Evolutionary conservation across 2,113 vertebrate genomes (phyloP).

Genomic region (Verasper variegatus): DNA sequence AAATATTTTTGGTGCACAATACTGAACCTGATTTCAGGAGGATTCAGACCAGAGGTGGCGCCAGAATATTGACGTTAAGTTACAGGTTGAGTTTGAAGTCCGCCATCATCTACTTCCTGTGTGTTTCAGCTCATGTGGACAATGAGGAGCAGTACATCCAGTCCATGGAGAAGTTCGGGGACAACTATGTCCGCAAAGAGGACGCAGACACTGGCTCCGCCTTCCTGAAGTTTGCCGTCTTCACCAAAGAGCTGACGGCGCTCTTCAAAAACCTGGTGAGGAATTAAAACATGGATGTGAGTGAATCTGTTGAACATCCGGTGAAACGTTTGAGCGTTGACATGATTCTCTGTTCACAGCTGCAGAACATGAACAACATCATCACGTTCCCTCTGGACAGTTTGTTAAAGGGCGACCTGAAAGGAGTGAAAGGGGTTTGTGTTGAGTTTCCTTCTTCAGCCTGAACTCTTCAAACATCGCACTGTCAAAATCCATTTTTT

Average conservation of each 20-base stretch:
- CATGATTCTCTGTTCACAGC: constrained; percentile 75
- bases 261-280: constrained; percentile 99
- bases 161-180: constrained; percentile 93
- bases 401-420: constrained; percentile 96
- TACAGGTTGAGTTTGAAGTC: no score
- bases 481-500: no score
- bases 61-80: no score
- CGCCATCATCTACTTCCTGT: background rate
- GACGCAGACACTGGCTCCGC: constrained; percentile 89
- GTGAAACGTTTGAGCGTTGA: background rate
- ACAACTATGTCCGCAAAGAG: constrained; percentile 87
- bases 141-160: constrained; percentile 95
- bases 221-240: constrained; percentile 92
- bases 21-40: no score
- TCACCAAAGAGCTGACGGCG: constrained; percentile 94
- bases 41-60: no score
- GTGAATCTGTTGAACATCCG: background rate
- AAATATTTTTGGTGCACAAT: no score
- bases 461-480: no score
- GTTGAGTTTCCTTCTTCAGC: no score
- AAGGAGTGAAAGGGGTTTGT: constrained; percentile 96
- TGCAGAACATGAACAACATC: constrained; percentile 99
- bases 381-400: constrained; percentile 97
- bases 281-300: background rate
- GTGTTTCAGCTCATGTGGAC: constrained; percentile 90